Evolutionary conservation across 2,113 vertebrate species (phyloP), one percentile per base, ranked within the genome.

Genomic region (Colistium nudipinnis): DNA sequence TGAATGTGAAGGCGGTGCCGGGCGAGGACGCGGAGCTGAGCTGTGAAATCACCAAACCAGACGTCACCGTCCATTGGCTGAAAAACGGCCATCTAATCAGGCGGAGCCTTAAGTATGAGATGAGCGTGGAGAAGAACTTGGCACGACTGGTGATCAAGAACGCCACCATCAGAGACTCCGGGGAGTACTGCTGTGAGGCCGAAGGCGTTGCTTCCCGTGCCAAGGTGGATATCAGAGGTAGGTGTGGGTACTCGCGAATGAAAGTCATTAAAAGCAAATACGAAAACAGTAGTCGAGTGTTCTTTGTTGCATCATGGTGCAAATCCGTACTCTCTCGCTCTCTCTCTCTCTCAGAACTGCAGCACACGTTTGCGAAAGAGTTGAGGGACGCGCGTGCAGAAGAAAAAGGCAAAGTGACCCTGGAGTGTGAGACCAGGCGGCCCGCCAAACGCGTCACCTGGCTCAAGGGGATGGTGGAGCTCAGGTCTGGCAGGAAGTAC

Each of bases 111-210:
- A 98, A 95, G 73, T 97, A 96, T 0, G 90, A 94, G 20, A 61
- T 97, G 45, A 88, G 76, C 33, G 89, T 87, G 0, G 94, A 95
- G 22, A 95, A 94, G 20, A 68, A 89, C 0, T 59, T 72, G 61
- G 93, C 93, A 1, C 22, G 83, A 1, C 85, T 98, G 59, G 82
- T 95, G 5, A 87, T 98, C 76, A 95, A 10, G 2, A 91, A 92
- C 0, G 82, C 89, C 59, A 91, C 88, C 0, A 81, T 92, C 56
- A 95, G 90, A 80, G 97, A 99, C 74, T 93, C 95, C 0, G 97
- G 96, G 12, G 93, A 95, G 17, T 98, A 99, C 74, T 91, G 92
- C 0, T 99, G 97, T 66, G 94, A 97, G 87, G 93, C 93, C 0
- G 94, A 94, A 3, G 88, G 77, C 8, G 86, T 93, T 9, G 93